These are phyloP conservation scores for Eupelmus urozonus DNA, from an alignment of 2,888 invertebrate species.

Conservation along the genomic window DNA sequence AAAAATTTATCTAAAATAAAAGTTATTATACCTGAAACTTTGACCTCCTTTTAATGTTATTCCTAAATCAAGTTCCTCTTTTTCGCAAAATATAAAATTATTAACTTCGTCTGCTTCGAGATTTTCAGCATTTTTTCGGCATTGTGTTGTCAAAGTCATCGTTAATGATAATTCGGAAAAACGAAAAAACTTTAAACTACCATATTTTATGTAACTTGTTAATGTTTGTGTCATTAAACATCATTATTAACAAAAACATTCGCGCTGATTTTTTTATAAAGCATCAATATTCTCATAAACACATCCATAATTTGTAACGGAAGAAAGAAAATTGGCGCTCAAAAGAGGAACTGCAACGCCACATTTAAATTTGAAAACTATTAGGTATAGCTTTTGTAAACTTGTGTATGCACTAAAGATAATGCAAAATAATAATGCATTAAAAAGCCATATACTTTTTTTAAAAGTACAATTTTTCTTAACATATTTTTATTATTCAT, in stretches of 20 bases:
- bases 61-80: conserved; percentile 81
- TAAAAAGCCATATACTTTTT: too few relatives aligned
- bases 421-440: too few relatives aligned
- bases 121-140: background rate
- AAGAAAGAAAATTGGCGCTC: background rate
- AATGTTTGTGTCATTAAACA: background rate
- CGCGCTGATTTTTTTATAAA: background rate
- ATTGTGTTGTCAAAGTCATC: conserved; percentile 26
- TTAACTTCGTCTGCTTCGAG: background rate
- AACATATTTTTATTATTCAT: too few relatives aligned
- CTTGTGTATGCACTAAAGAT: too few relatives aligned
- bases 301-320: background rate
- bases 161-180: background rate
- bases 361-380: background rate
- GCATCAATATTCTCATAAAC: too few relatives aligned
- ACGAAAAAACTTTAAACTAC: background rate
- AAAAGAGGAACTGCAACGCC: background rate
- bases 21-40: conserved; percentile 85
- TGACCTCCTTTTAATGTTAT: conserved; percentile 89
- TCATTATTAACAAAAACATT: background rate
- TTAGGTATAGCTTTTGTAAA: too few relatives aligned
- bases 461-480: too few relatives aligned
- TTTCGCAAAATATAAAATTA: conserved; percentile 74
- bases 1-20: background rate
- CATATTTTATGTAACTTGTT: background rate